Conservation (phyloP, 2,113 vertebrate species). For the Pseudopodoces humilis region DNA sequence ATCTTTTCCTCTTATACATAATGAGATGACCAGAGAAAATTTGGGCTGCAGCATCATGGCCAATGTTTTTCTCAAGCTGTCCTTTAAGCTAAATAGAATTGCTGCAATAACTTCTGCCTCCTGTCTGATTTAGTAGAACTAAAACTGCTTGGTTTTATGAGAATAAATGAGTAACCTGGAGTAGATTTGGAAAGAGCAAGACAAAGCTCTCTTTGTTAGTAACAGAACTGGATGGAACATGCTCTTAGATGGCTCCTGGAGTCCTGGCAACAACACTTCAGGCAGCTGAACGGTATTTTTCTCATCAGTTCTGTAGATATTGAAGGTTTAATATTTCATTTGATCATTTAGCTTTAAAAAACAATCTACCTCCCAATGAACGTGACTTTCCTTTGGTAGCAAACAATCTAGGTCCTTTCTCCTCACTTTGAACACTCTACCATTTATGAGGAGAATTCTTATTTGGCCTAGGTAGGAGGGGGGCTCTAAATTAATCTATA, state of each 20-base stretch:
- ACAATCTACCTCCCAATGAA: not conserved
- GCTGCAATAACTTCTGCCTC: not conserved
- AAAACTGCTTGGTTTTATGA: not conserved
- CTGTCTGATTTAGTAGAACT: not conserved
- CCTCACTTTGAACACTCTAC: not conserved
- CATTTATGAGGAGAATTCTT: not conserved
- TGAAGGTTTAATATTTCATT: not conserved
- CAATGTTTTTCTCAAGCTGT: not conserved
- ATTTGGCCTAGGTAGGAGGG: rapidly evolving
- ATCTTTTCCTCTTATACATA: not conserved
- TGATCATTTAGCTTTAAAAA: not conserved
- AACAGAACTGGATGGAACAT: not conserved
- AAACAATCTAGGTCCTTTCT: not conserved
- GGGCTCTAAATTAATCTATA: rapidly evolving
- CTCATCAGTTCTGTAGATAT: not conserved
- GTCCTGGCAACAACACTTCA: not conserved
- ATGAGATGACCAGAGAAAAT: not conserved
- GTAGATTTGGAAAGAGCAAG: not conserved
- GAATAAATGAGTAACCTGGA: not conserved
- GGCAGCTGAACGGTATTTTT: not conserved
- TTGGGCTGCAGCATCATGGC: not conserved
- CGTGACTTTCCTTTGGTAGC: not conserved
- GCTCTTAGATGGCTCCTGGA: not conserved
- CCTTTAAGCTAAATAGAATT: not conserved
- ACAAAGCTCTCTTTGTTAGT: not conserved